These are phyloP conservation scores for Festucalex cinctus DNA, from an alignment of 2,113 vertebrate species.

Conservation along the genomic window DNA sequence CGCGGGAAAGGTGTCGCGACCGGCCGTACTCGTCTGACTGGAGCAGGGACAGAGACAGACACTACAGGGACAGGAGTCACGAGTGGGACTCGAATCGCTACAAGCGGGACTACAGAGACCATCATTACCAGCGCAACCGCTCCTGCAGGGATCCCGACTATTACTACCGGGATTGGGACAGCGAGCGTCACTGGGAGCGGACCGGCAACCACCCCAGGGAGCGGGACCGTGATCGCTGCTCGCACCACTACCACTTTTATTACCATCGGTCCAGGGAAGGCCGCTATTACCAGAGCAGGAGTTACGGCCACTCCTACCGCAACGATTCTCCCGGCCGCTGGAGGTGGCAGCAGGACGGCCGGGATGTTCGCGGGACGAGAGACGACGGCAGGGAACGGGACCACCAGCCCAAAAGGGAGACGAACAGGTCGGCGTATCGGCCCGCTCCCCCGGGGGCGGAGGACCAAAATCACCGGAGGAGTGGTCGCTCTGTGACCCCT, in stretches of 20 bases:
- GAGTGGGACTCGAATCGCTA: slow-evolving; percentile 67
- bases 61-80: slow-evolving; percentile 56
- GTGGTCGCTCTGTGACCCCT: slow-evolving; percentile 3
- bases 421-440: slow-evolving; percentile 36
- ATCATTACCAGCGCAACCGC: slow-evolving; percentile 28
- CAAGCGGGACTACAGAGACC: slow-evolving; percentile 61
- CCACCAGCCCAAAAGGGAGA: slow-evolving; percentile 23
- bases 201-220: slow-evolving; percentile 59
- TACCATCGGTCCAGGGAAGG: slow-evolving; percentile 59
- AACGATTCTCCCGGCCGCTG: slow-evolving; percentile 51
- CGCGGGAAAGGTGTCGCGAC: slow-evolving; percentile 37
- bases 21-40: slow-evolving; percentile 34
- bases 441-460: slow-evolving; percentile 27
- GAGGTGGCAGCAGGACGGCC: slow-evolving; percentile 58
- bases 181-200: slow-evolving; percentile 59
- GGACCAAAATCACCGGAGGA: slow-evolving; percentile 51
- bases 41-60: slow-evolving; percentile 41
- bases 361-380: slow-evolving; percentile 9
- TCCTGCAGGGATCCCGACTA: slow-evolving; percentile 72
- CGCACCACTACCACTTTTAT: slow-evolving; percentile 53
- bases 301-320: slow-evolving; percentile 33
- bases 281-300: slow-evolving; percentile 55
- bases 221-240: slow-evolving; percentile 64
- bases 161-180: slow-evolving; percentile 67
- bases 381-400: slow-evolving; percentile 41